Conservation (phyloP, 2,797 vertebrate genomes). For the Echiichthys vipera region DNA sequence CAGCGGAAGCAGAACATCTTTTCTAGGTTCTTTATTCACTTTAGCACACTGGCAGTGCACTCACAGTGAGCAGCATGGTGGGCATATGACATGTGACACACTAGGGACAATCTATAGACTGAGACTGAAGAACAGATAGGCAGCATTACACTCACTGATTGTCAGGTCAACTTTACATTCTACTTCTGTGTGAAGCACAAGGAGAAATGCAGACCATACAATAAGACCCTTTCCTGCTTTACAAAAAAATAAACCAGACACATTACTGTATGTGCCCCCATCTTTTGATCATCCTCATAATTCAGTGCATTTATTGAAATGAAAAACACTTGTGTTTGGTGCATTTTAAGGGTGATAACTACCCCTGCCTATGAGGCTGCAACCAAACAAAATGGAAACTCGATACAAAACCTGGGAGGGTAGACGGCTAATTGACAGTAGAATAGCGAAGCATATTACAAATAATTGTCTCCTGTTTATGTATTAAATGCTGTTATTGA, state of each 20-base stretch:
- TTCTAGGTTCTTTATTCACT: conserved; percentile 77
- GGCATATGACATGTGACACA: conserved; percentile 49
- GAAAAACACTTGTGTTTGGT: conserved; percentile 51
- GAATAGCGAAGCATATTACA: conserved; percentile 65
- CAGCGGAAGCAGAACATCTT: conserved; percentile 3
- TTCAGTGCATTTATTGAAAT: conserved; percentile 77
- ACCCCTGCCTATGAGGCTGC: conserved; percentile 30
- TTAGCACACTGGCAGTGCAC: conserved; percentile 35
- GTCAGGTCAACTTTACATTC: conserved; percentile 29
- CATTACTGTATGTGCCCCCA: background rate
- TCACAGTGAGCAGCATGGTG: conserved; percentile 62
- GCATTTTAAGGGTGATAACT: conserved; percentile 12
- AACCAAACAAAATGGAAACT: conserved; percentile 49
- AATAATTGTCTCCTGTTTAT: conserved; percentile 55
- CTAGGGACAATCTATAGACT: conserved; percentile 10
- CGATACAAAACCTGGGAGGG: conserved; percentile 16
- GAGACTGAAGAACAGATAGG: conserved; percentile 38
- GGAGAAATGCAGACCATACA: conserved; percentile 44
- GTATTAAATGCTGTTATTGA: conserved; percentile 52
- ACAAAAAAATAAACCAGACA: background rate
- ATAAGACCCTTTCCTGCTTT: conserved; percentile 20
- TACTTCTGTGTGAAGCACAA: conserved; percentile 32
- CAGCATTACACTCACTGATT: conserved; percentile 35
- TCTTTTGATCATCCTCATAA: conserved; percentile 1
- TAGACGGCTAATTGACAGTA: conserved; percentile 32